These are phyloP conservation scores for Parazoanthus swiftii DNA, from an alignment of 92 coral and sea anemone species.

Conservation along the genomic window DNA sequence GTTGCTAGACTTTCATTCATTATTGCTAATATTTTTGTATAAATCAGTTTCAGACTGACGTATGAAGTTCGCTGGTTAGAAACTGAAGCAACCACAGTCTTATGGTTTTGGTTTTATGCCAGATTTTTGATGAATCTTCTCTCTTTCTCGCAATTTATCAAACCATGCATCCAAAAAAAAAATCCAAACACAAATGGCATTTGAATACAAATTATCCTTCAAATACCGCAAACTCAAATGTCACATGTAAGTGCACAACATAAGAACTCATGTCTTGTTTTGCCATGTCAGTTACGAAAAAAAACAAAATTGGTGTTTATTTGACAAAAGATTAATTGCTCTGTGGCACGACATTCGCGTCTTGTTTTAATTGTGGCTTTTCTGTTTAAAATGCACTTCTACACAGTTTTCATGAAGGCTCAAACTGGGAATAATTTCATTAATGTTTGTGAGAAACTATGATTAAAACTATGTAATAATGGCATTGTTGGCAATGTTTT, in stretches of 20 bases:
- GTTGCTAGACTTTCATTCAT: not conserved
- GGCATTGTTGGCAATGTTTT: not conserved
- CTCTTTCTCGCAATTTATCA: too few relatives aligned
- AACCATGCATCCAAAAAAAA: not conserved
- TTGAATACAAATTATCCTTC: not conserved
- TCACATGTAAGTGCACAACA: not conserved
- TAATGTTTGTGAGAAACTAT: not conserved
- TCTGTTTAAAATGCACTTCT: not conserved
- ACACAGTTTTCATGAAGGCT: not conserved
- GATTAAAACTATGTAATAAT: not conserved
- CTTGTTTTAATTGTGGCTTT: conserved; percentile 11
- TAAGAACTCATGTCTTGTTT: not conserved
- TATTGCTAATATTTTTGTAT: too few relatives aligned
- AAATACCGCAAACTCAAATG: conserved; percentile 1
- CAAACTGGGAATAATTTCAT: conserved; percentile 1
- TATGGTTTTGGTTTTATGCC: not conserved
- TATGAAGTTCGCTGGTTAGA: too few relatives aligned
- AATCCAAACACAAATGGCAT: not conserved
- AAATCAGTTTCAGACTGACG: too few relatives aligned
- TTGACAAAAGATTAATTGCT: not conserved
- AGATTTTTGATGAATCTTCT: not conserved
- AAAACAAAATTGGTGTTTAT: not conserved
- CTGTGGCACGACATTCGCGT: not conserved
- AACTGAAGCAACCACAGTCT: too few relatives aligned
- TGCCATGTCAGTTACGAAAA: not conserved